A percentile compares a stretch with the other conserved stretches of the same genome.
Evolutionary conservation across 2,888 invertebrate species (phyloP).

Genomic region (Pristionchus fissidentatus): DNA sequence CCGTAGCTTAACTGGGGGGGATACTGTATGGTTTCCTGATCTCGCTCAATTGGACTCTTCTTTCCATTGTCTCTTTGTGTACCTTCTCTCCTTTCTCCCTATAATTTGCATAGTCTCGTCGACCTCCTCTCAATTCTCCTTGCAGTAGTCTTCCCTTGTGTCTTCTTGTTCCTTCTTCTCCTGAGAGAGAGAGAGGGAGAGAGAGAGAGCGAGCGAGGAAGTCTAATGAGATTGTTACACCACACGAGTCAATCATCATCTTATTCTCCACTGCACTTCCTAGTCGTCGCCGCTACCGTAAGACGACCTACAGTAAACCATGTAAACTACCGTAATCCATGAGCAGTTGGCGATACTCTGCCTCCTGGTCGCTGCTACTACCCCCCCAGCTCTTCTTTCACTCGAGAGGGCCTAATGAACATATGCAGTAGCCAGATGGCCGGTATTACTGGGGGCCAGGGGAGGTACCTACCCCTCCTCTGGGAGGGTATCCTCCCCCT

Average conservation of each 20-base stretch:
- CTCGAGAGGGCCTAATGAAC: not conserved
- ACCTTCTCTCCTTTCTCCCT: not conserved
- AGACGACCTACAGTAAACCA: not conserved
- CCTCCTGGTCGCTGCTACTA: not conserved
- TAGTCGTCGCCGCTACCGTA: not conserved
- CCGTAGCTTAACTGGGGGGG: too few relatives aligned
- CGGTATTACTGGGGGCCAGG: not conserved
- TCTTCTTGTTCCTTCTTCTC: not conserved
- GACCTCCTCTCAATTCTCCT: not conserved
- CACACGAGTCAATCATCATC: not conserved
- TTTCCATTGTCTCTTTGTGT: constrained; percentile 25
- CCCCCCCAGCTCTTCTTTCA: constrained; percentile 22
- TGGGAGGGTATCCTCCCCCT: too few relatives aligned
- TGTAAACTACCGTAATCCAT: not conserved
- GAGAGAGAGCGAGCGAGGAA: too few relatives aligned
- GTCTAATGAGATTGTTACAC: constrained; percentile 36
- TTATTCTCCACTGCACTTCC: constrained; percentile 19
- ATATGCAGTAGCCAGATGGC: constrained; percentile 23
- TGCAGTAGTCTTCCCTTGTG: not conserved
- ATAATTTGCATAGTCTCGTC: constrained; percentile 6
- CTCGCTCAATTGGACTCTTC: not conserved
- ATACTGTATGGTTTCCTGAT: too few relatives aligned
- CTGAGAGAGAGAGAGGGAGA: too few relatives aligned
- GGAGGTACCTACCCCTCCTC: not conserved
- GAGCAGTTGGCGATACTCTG: not conserved